Base-by-base conservation (phyloP, 2,797 vertebrate species). In the Gallirallus australis region DNA sequence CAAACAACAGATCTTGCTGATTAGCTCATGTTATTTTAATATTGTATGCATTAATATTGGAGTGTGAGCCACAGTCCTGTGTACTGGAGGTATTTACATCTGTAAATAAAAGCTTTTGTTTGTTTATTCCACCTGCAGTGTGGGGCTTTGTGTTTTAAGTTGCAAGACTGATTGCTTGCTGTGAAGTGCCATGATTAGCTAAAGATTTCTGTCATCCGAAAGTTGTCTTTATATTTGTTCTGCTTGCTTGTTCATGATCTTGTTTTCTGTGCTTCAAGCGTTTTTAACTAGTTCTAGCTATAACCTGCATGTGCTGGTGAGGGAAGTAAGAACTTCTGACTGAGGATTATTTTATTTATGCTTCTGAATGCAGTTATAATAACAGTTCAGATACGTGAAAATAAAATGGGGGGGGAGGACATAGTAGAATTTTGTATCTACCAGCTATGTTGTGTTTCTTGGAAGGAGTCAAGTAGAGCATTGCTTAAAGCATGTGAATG, bases 1-100 rank as follows among this genome's bases (percentile, higher is more conserved):
- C 45, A 70, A 28, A 3, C 21, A 47, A 20, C 35, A 85, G 60
- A 54, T 47, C 9, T 61, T 83, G 53, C 50, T 3, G 1, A 69
- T 69, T 6, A 7, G 72, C 9, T 63, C 0, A 0, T 12, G 10
- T 52, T 69, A 16, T 31, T 85, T 48, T 70, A 56, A 5, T 84
- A 2, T 11, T 11, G 17, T 28, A 4, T 1, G 0, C 30, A 0
- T n/a, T 53, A 61, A 35, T 17, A 0, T 39, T 7, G 7, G 24
- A 25, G 8, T 14, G 6, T 66, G 30, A 48, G 19, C 39, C 33
- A 7, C 2, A 0, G 18, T 17, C 60, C 11, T 65, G 37, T 68
- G 57, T 71, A 7, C 37, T 80, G 39, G 9, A 64, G 54, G 28
- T 66, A 59, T 72, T 88, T 42, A 50, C 37, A 5, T 31, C 4